Evolutionary conservation across 2,797 vertebrate genomes (phyloP).

Genomic region (Diglossa cyanea): DNA sequence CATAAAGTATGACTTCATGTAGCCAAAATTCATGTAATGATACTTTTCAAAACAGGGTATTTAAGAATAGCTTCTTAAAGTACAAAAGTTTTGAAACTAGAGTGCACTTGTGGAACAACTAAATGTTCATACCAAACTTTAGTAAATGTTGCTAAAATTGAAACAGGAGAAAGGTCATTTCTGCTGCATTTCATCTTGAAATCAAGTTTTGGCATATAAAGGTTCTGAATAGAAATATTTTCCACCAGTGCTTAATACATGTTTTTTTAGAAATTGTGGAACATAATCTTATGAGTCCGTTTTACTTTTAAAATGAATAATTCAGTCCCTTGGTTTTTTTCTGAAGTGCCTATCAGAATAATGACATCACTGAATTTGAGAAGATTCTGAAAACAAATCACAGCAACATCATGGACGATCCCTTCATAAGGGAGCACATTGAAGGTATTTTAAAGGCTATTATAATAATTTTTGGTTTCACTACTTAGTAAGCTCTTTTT

Average conservation of each 20-base stretch:
- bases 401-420: slow-evolving; percentile 99
- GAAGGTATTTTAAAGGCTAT: slow-evolving; percentile 82
- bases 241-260: neutral
- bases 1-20: neutral
- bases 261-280: neutral
- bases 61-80: neutral
- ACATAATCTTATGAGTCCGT: neutral
- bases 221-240: neutral
- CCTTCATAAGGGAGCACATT: slow-evolving; percentile 99
- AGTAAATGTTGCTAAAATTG: neutral
- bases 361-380: slow-evolving; percentile 99
- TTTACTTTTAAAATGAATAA: slow-evolving; percentile 26
- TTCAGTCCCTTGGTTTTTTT: neutral
- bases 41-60: neutral
- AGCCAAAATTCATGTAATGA: neutral
- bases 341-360: slow-evolving; percentile 98
- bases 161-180: neutral
- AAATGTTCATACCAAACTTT: neutral
- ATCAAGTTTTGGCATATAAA: neutral
- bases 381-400: slow-evolving; percentile 99
- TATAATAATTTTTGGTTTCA: neutral
- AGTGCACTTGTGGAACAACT: neutral
- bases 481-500: neutral
- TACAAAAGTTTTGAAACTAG: neutral
- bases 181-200: neutral